Base-by-base conservation (phyloP, 1,140 invertebrate genomes). In the Tigriopus japonicus region DNA sequence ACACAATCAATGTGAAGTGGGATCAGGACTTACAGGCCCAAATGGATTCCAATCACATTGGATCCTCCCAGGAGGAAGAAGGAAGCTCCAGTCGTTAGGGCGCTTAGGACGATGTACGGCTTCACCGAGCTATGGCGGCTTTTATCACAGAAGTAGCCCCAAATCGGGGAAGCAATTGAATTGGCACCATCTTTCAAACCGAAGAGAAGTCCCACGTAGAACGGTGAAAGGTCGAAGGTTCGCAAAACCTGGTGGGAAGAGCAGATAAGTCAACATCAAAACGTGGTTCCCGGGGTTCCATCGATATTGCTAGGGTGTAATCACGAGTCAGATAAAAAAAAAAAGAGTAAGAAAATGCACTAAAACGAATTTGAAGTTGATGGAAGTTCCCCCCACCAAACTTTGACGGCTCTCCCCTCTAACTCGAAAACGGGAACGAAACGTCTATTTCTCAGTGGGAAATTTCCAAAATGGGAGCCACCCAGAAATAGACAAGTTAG, bases 101-200 rank as follows among this genome's bases (percentile, higher is more conserved):
- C 63, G 10, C 65, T 64, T 3, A 62, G n/a, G 10, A 69, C 52
- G 13, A 69, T 65, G 60, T 63, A 64, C 5, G 64, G 41, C 53
- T 68, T 68, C 7, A 68, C 63, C 3, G 53, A 53, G 21, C 19
- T 61, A 15, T 40, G 23, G n/a, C 40, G 24, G 17, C 55, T 45
- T 12, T 62, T 65, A 58, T 69, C 68, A 59, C 68, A 69, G 41
- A 68, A 53, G 35, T 58, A 66, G 19, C 68, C 68, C 68, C 68
- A 69, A 24, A 69, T 41, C 13, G 68, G 68, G n/a, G 67, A 66
- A n/a, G 68, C 66, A 15, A 69, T 52, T 24, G 67, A 68, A 64
- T 67, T 69, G 42, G 67, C 66, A 1, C 67, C 68, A 62, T 69
- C 68, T 63, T 69, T 69, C 14, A 69, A 43, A 28, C 68, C 68